Percentiles rank a stretch among this genome's conserved stretches.
phyloP scores from a whole-genome alignment of 2,797 vertebrate genomes.

The Eutrigla gurnardus region DNA sequence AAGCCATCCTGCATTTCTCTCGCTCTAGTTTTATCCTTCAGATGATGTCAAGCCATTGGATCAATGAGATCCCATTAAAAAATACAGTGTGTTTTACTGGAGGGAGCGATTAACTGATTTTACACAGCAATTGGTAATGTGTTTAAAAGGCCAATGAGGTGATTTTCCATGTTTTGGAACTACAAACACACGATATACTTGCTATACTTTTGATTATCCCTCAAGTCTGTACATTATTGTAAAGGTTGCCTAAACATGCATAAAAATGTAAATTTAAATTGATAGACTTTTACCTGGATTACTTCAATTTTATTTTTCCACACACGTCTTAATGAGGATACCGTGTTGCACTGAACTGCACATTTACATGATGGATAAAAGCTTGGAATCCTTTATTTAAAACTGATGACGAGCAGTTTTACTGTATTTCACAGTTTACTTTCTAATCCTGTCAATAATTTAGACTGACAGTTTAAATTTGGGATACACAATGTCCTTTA shows the following conservation, averaged over 20 bases:
- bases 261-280: neutral
- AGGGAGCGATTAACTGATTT: neutral
- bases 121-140: neutral
- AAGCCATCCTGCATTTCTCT: slow-evolving; percentile 40
- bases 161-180: neutral
- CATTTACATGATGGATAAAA: neutral
- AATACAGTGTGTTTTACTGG: neutral
- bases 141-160: neutral
- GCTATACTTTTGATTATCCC: neutral
- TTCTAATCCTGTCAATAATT: neutral
- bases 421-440: neutral
- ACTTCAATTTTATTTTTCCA: neutral
- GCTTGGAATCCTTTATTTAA: neutral
- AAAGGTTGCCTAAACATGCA: neutral
- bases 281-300: neutral
- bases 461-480: slow-evolving; percentile 13
- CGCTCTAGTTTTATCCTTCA: slow-evolving; percentile 7
- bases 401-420: neutral
- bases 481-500: neutral
- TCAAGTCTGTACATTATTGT: neutral
- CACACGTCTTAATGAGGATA: neutral
- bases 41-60: neutral
- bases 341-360: neutral
- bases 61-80: neutral
- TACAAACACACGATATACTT: neutral